Conservation (phyloP, 2,113 vertebrate genomes). For the Rhipidura dahli region DNA sequence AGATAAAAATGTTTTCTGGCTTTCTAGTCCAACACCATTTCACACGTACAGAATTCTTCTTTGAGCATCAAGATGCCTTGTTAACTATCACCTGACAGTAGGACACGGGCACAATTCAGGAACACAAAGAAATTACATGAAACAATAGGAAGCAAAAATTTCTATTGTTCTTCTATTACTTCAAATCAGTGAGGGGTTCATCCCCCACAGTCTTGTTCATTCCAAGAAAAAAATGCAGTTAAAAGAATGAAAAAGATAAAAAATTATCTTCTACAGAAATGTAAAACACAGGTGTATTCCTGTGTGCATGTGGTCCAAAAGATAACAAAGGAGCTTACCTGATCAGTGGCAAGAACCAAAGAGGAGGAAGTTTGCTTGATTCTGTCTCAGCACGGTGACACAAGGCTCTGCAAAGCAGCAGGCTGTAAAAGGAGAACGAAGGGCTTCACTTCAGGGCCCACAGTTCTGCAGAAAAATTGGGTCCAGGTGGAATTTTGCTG, state of each 20-base stretch:
- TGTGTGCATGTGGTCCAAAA: not conserved
- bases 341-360: not conserved
- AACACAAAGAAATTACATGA: not conserved
- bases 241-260: not conserved
- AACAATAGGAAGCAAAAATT: not conserved
- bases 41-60: not conserved
- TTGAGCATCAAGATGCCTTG: not conserved
- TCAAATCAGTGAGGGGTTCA: not conserved
- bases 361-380: not conserved
- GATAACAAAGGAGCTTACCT: not conserved
- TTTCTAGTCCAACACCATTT: not conserved
- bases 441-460: not conserved
- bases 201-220: not conserved
- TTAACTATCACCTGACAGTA: not conserved
- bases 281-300: not conserved
- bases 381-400: not conserved
- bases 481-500: not conserved
- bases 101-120: not conserved
- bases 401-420: not conserved
- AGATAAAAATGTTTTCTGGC: not conserved
- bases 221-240: not conserved
- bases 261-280: not conserved
- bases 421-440: not conserved
- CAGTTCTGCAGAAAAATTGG: not conserved
- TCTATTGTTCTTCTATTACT: not conserved